A percentile compares a stretch with the other conserved stretches of the same genome.
phyloP scores from a whole-genome alignment of 2,888 invertebrate genomes.

The Callinectes sapidus region DNA sequence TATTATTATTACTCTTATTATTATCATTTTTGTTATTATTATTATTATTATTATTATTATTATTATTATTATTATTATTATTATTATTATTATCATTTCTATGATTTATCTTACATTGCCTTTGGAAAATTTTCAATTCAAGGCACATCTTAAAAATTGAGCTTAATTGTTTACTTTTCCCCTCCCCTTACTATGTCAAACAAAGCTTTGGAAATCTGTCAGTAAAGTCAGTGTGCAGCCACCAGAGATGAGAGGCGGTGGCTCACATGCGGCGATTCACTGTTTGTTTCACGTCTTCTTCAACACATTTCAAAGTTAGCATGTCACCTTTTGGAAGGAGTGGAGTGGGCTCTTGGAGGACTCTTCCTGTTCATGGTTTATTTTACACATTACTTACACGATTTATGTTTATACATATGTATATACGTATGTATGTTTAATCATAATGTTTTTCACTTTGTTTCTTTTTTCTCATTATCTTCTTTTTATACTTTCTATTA shows the following conservation, averaged over 20 bases:
- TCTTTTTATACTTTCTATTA: neutral
- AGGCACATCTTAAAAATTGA: constrained; percentile 56
- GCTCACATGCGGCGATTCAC: neutral
- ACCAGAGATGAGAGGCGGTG: neutral
- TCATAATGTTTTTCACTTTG: neutral
- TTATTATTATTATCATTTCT: too few species aligned
- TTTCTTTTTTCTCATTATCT: neutral
- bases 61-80: neutral
- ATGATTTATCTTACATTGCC: constrained; percentile 23
- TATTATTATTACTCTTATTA: too few species aligned
- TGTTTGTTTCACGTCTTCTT: constrained; percentile 10
- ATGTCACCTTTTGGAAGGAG: constrained; percentile 57
- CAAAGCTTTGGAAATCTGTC: neutral
- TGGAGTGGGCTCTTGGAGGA: constrained; percentile 60
- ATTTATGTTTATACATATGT: constrained; percentile 1
- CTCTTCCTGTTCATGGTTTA: constrained; percentile 33
- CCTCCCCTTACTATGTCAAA: neutral
- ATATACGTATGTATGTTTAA: neutral
- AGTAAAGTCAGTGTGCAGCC: constrained; percentile 17
- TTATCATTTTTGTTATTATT: too few species aligned
- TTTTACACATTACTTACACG: constrained; percentile 32
- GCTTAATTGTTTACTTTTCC: neutral
- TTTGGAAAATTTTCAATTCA: constrained; percentile 40
- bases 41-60: too few species aligned
- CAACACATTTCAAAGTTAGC: constrained; percentile 42